Conservation (phyloP, 1,140 invertebrate species). For the Brachionus calyciflorus region DNA sequence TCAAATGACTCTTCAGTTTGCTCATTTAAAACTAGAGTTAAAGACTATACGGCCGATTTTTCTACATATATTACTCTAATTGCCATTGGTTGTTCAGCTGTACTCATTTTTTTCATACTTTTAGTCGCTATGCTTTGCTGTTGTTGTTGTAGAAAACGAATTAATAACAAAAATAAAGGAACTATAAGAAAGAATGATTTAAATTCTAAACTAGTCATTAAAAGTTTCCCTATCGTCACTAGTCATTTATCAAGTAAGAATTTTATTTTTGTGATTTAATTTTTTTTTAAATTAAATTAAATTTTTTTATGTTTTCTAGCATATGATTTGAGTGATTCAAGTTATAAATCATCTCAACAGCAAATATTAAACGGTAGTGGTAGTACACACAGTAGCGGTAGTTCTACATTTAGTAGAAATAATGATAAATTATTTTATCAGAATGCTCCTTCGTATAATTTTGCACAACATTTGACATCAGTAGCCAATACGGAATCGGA, state of each 20-base stretch:
- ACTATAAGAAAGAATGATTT: constrained; percentile 12
- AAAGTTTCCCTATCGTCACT: constrained; percentile 26
- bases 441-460: constrained; percentile 11
- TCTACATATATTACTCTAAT: constrained; percentile 39
- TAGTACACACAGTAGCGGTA: constrained; percentile 18
- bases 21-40: constrained; percentile 18
- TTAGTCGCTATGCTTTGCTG: constrained; percentile 32
- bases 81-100: constrained; percentile 31
- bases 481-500: constrained; percentile 21
- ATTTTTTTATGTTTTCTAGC: constrained; percentile 14
- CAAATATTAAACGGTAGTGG: constrained; percentile 40
- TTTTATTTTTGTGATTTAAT: too few relatives aligned
- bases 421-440: constrained; percentile 33
- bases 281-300: neutral
- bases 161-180: constrained; percentile 14
- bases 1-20: constrained; percentile 42
- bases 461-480: neutral
- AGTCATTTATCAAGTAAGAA: constrained; percentile 41
- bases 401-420: constrained; percentile 17
- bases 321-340: constrained; percentile 33
- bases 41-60: constrained; percentile 33
- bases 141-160: constrained; percentile 26
- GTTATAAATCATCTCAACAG: constrained; percentile 39
- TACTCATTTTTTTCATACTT: constrained; percentile 20
- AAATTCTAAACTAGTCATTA: constrained; percentile 35